phyloP scores from a whole-genome alignment of 53 echinoderm and acorn worm genomes.

The Patiria pectinifera region DNA sequence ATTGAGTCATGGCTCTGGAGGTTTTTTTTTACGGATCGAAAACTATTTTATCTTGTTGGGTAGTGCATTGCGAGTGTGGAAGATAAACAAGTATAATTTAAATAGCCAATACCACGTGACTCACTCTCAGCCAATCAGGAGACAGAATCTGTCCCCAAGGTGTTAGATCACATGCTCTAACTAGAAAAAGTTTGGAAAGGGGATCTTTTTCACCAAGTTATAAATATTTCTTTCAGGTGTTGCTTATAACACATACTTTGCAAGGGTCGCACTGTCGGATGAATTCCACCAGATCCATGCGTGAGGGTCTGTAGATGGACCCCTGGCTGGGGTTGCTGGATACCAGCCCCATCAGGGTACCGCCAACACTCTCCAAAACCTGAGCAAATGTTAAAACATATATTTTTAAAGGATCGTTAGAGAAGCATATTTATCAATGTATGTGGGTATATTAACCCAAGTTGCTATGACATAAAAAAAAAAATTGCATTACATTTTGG shows the following conservation, averaged over 20 bases:
- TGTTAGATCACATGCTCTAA: no score
- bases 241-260: conserved; percentile 43
- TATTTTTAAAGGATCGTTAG: background rate
- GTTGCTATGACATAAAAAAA: no score
- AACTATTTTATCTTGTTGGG: no score
- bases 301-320: conserved; percentile 61
- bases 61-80: no score
- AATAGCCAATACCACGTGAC: background rate
- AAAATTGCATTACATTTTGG: no score
- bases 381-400: background rate
- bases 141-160: background rate
- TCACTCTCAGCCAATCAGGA: background rate
- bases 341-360: conserved; percentile 61
- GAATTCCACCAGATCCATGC: conserved; percentile 70
- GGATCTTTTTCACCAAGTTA: no score
- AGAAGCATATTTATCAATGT: background rate
- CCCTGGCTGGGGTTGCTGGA: conserved; percentile 41
- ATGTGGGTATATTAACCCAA: background rate
- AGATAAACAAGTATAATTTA: no score
- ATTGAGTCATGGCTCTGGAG: no score
- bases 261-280: conserved; percentile 61
- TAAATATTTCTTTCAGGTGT: background rate
- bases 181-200: no score
- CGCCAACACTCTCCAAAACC: conserved; percentile 65
- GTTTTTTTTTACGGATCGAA: no score